These are phyloP conservation scores for Eurytoma californica DNA, from an alignment of 2,888 invertebrate species.

Conservation along the genomic window DNA sequence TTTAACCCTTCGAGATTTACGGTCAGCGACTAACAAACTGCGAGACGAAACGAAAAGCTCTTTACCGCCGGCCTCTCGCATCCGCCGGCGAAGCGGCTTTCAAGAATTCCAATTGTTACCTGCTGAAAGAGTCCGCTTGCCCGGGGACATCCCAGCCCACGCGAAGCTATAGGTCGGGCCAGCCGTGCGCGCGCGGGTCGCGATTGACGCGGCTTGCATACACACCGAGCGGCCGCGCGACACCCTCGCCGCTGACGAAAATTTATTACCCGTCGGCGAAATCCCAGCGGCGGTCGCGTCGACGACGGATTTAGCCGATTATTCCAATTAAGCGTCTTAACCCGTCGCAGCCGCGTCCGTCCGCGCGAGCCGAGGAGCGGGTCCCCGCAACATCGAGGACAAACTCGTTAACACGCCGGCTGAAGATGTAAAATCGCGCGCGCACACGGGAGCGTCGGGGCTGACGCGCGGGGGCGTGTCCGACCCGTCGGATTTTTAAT, in stretches of 20 bases:
- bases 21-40: too few species aligned
- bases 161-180: background rate
- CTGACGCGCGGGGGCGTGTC: background rate
- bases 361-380: background rate
- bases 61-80: too few species aligned
- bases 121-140: background rate
- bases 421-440: conserved; percentile 28
- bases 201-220: conserved; percentile 1
- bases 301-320: conserved; percentile 56
- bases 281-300: conserved; percentile 19
- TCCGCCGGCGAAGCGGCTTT: too few species aligned
- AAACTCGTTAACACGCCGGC: conserved; percentile 45
- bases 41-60: too few species aligned
- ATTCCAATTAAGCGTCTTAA: conserved; percentile 57
- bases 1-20: too few species aligned
- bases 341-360: background rate
- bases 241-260: conserved; percentile 28
- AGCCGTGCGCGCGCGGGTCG: background rate
- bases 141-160: too few species aligned
- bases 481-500: background rate
- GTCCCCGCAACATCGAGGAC: conserved; percentile 19
- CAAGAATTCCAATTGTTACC: too few species aligned
- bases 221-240: background rate
- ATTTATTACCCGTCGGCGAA: conserved; percentile 49
- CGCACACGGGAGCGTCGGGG: background rate